phyloP scores from a whole-genome alignment of 2,797 vertebrate genomes.

The Hydrophis major region DNA sequence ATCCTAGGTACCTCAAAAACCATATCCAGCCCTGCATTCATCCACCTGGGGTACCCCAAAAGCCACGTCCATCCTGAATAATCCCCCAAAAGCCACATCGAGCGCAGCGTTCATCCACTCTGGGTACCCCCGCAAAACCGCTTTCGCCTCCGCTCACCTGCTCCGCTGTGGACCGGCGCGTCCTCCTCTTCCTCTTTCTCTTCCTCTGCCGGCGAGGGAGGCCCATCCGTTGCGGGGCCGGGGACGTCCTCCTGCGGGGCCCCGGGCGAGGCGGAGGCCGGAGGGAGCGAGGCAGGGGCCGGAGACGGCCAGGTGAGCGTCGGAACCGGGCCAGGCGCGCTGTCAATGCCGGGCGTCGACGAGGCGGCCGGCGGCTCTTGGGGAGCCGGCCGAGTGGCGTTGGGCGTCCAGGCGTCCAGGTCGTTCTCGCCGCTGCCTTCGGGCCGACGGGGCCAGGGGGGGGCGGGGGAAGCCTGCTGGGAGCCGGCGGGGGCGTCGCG shows the following conservation, averaged over 20 bases:
- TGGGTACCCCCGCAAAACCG: too few relatives aligned
- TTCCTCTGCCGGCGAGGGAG: not conserved
- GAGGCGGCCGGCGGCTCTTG: not conserved
- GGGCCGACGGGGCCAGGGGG: not conserved
- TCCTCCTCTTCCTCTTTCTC: not conserved
- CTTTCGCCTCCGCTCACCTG: not conserved
- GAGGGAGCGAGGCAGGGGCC: not conserved
- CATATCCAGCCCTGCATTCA: too few relatives aligned
- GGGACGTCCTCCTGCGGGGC: not conserved
- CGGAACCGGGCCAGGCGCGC: not conserved
- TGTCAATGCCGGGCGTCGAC: fast-evolving
- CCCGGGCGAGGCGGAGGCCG: not conserved
- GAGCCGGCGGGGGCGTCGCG: not conserved
- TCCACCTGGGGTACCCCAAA: too few relatives aligned
- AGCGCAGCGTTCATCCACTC: not conserved
- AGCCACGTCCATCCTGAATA: not conserved
- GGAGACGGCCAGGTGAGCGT: not conserved
- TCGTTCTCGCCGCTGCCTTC: not conserved
- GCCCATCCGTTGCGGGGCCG: fast-evolving
- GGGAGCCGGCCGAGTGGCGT: not conserved
- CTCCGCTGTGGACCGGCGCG: not conserved
- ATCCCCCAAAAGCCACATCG: not conserved
- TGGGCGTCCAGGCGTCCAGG: not conserved
- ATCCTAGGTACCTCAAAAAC: too few relatives aligned
- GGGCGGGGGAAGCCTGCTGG: too few relatives aligned